Evolutionary conservation across 2,797 vertebrate species (phyloP), one percentile per base, ranked within the genome.

Genomic region (Pangasius djambal): DNA sequence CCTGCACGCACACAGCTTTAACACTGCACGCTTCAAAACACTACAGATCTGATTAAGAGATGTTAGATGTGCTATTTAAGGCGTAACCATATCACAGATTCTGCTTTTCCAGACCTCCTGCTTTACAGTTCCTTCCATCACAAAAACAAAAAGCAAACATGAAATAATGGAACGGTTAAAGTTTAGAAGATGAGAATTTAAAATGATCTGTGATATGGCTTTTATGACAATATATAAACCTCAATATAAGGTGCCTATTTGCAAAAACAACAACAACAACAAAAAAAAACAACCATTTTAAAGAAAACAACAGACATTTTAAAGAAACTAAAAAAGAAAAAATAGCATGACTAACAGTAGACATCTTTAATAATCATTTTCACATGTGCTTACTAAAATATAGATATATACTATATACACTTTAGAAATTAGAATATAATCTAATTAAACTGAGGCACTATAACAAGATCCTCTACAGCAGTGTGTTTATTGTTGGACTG

Each of bases 381-480:
- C 65, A 70, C 57, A 61, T 75, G 67, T 78, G 87, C 69, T 85
- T 90, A 89, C 67, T 91, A 91, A 90, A 89, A 90, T 90, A 92
- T 89, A 92, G 55, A 87, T 89, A 89, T 89, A 86, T 90, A 86
- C 28, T 89, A 90, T 91, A 89, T 92, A 92, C 86, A 90, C 28
- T 89, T 86, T 63, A 40, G 88, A 90, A 85, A 88, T 61, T 37
- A 84, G 89, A 92, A 89, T 91, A 88, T 86, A 79, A 83, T 89
- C 77, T 65, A 90, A 84, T 72, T 65, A 78, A 82, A 48, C 83
- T 67, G 70, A 89, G 72, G 85, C 77, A 91, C 88, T 74, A 25
- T 55, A 9, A 70, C 67, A 13, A 52, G 44, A 69, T 69, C n/a
- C 40, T 34, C 63, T 85, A 83, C 81, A 83, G 40, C 61, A 48